Base-by-base conservation (phyloP, 1,140 invertebrate genomes). In the Aphelinus certus region DNA sequence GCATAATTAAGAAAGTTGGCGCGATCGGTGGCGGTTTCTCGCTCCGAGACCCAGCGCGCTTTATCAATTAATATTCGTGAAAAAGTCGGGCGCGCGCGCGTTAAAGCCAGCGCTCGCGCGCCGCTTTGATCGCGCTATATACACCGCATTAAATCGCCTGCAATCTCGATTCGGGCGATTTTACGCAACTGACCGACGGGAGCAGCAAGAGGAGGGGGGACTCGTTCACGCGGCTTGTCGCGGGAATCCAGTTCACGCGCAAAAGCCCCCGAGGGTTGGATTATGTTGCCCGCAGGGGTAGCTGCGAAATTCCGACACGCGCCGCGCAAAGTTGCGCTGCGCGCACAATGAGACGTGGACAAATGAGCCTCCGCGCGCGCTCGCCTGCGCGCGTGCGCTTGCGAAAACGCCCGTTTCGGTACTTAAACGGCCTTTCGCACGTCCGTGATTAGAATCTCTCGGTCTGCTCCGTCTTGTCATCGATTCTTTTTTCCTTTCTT, bases 131-230 rank as follows among this genome's bases (percentile, higher is more conserved):
- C 26, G 26, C 26, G 26, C 26, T 26, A 26, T 26, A 26, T 26
- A 26, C 26, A 26, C 26, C 26, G 47, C 63, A 66, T 73, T 66
- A 73, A 66, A 60, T 73, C 71, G 63, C 42, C 5, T n/a, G 46
- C 43, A 66, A 73, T 57, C 71, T 66, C 56, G 63, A 64, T 72
- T 72, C 71, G 71, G 71, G 43, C 51, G 62, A 56, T 48, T 73
- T 73, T 73, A 74, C 64, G 72, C 66, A 74, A 74, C 57, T 7
- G 9, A 26, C 26, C 26, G 26, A 26, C 26, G 26, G 26, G 26
- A 26, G 26, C 26, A 26, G 26, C 26, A 26, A 26, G 26, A 26
- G 26, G 26, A 26, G 26, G 26, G 26, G 26, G 26, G 26, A 26
- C 26, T 26, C 46, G 53, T 47, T n/a, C 2, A 26, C 26, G 46